Evolutionary conservation across 2,888 invertebrate species (phyloP), one percentile per base, ranked within the genome.

Genomic region (Thereva unica): DNA sequence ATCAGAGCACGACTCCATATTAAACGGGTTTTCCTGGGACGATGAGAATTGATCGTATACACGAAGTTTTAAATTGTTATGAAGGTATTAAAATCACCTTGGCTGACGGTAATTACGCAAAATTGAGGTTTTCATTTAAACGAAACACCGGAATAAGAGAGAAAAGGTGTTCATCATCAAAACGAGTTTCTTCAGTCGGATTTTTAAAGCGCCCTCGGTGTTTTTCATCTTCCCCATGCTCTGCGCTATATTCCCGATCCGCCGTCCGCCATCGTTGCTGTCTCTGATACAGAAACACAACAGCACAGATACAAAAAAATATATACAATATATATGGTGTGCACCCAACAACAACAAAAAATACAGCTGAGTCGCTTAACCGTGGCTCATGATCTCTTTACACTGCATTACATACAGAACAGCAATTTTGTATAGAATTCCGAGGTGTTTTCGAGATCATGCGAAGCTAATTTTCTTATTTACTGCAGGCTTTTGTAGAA

Each of bases 101-200:
- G 70, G 55, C 70, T 67, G 67, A 61, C 69, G 67, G 70, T 68
- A 70, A 70, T 70, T 70, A 68, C 70, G 65, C 63, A 63, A 70
- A 70, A 70, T 70, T 70, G 68, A 70, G 70, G 70, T 70, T 70
- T 70, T 68, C 66, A 69, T 69, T 69, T 69, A 69, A 64, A 64
- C 54, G 45, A 64, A 64, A 64, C 64, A 53, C 53, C 44, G 54
- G 47, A 64, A 55, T 44, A 64, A 64, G 45, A 53, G 53, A 53
- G 53, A 53, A 54, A 64, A 64, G 47, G 54, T 64, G 54, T 12
- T 47, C 47, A 64, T 64, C 40, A 55, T 45, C 54, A 45, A 35
- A 50, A 44, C 38, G 37, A 9, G 38, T 12, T 35, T 45, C 45
- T 64, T 42, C 47, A 23, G 23, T 42, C 40, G 4, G 6, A 2